Conservation (phyloP, 2,888 invertebrate genomes). For the Seira ritae region DNA sequence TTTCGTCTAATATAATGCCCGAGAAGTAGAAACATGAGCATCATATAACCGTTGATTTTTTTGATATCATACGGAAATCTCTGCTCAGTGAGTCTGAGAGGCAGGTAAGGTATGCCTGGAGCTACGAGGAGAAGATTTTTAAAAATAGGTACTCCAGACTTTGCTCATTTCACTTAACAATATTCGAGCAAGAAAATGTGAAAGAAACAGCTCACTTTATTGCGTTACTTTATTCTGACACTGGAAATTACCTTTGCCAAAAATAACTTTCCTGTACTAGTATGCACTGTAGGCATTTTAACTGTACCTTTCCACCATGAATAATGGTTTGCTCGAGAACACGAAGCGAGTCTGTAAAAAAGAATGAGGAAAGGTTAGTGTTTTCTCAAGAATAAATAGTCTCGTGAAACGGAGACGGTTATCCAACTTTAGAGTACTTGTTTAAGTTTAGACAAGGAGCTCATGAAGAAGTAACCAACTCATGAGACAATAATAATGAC, state of each 20-base stretch:
- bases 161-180: not conserved
- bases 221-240: conserved; percentile 46
- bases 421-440: too few species aligned
- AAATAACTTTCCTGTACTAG: conserved; percentile 18
- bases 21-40: not conserved
- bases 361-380: conserved; percentile 50
- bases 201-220: not conserved
- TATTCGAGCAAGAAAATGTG: not conserved
- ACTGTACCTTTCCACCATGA: conserved; percentile 52
- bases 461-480: conserved; percentile 36
- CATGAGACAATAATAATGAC: conserved; percentile 48
- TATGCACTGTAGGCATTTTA: conserved; percentile 48
- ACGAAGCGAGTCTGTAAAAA: conserved; percentile 22
- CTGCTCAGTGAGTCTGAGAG: too few species aligned
- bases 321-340: conserved; percentile 48
- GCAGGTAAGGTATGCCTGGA: not conserved
- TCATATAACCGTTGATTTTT: conserved; percentile 26
- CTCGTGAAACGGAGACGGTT: too few species aligned
- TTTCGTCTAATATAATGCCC: not conserved
- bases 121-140: not conserved
- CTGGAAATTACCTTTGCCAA: conserved; percentile 50
- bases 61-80: conserved; percentile 11
- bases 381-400: conserved; percentile 15
- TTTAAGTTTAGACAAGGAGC: not conserved
- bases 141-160: not conserved